Evolutionary conservation across 2,797 vertebrate genomes (phyloP).

Genomic region (Prunella strophiata): DNA sequence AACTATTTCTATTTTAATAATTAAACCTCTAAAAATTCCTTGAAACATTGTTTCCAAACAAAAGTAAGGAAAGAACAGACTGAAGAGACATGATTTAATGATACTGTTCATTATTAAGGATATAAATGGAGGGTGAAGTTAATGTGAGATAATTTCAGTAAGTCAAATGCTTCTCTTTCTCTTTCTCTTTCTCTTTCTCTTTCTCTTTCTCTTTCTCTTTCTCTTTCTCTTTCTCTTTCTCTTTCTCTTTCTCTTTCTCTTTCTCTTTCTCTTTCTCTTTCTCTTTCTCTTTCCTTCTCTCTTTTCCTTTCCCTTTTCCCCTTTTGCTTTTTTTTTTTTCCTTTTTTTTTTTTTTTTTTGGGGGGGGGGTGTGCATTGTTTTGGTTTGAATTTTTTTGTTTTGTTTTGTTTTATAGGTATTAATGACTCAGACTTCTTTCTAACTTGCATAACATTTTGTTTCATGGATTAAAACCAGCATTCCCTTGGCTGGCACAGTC

Average conservation of each 20-base stretch:
- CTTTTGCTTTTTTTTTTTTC: not conserved
- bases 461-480: not conserved
- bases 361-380: not conserved
- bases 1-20: not conserved
- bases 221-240: not conserved
- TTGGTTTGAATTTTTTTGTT: not conserved
- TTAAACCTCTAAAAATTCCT: not conserved
- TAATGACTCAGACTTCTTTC: not conserved
- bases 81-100: not conserved
- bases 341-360: not conserved
- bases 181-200: rapidly evolving
- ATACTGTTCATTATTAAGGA: not conserved
- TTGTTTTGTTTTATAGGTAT: not conserved
- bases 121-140: not conserved
- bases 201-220: not conserved
- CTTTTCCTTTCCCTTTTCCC: too few relatives aligned
- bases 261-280: too few relatives aligned
- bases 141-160: not conserved
- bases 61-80: not conserved
- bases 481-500: not conserved
- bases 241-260: not conserved
- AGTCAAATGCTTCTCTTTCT: not conserved
- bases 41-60: not conserved
- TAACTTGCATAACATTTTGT: not conserved
- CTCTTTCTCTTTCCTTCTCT: too few relatives aligned